Percentiles rank a stretch among this genome's conserved stretches.
These are phyloP conservation scores for Ceratosolen fusciceps DNA, from an alignment of 1,140 invertebrate species.

Conservation along the genomic window DNA sequence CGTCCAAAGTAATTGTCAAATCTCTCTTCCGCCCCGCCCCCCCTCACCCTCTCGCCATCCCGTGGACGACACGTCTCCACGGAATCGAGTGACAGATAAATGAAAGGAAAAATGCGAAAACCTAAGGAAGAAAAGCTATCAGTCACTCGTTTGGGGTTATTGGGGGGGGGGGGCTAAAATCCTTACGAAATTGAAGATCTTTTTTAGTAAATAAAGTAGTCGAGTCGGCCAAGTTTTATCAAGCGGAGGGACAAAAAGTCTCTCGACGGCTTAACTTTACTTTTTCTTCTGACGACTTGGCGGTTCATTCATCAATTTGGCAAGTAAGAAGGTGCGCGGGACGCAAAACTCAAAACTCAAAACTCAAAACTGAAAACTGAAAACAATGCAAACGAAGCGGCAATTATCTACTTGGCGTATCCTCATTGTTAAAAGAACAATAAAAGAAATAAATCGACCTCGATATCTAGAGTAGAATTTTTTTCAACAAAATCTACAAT, in stretches of 20 bases:
- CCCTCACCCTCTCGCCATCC: too few relatives aligned
- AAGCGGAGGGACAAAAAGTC: slow-evolving; percentile 54
- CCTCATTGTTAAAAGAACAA: too few relatives aligned
- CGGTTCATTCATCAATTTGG: slow-evolving; percentile 70
- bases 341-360: slow-evolving; percentile 52
- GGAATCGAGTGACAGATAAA: neutral
- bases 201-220: slow-evolving; percentile 47
- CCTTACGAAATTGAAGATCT: slow-evolving; percentile 33
- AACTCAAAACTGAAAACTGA: too few relatives aligned
- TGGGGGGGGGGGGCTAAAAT: neutral
- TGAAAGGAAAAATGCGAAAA: neutral
- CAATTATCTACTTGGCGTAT: too few relatives aligned
- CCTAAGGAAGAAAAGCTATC: slow-evolving; percentile 30
- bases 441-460: too few relatives aligned
- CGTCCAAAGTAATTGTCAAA: too few relatives aligned
- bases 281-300: slow-evolving; percentile 57
- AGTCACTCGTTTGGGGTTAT: slow-evolving; percentile 45
- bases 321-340: slow-evolving; percentile 58
- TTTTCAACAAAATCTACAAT: too few relatives aligned
- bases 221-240: slow-evolving; percentile 70
- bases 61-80: too few relatives aligned
- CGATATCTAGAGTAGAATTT: too few relatives aligned
- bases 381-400: too few relatives aligned
- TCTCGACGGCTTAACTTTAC: slow-evolving; percentile 53
- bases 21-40: too few relatives aligned